A percentile compares a stretch with the other conserved stretches of the same genome.
Conservation (phyloP, 2,797 vertebrate genomes). For the Pipistrellus kuhlii region DNA sequence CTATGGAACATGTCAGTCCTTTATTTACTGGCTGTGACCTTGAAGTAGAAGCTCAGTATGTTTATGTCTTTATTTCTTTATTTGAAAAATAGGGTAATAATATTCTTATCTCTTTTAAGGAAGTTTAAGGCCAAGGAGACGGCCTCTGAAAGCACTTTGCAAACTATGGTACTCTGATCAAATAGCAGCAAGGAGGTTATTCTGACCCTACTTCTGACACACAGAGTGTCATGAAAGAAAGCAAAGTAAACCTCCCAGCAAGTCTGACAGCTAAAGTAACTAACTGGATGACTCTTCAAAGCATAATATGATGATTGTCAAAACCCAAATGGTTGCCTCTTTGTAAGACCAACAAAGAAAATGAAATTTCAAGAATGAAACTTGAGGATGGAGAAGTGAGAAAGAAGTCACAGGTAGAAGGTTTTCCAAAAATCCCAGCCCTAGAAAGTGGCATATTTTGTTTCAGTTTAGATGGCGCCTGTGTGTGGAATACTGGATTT, state of each 20-base stretch:
- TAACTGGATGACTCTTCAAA: neutral
- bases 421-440: neutral
- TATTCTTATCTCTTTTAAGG: neutral
- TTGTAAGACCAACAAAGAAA: neutral
- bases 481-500: neutral
- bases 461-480: neutral
- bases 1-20: neutral
- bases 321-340: neutral
- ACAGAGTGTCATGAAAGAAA: neutral
- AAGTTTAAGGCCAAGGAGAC: neutral
- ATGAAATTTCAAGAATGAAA: neutral
- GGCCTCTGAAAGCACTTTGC: neutral
- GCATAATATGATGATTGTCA: neutral
- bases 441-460: neutral
- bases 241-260: neutral
- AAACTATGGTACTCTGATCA: neutral
- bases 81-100: conserved; percentile 20
- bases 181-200: conserved; percentile 14
- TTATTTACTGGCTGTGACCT: neutral
- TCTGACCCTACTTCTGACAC: conserved; percentile 28
- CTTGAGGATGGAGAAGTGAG: neutral
- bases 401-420: conserved; percentile 1
- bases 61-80: conserved; percentile 22
- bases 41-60: neutral
- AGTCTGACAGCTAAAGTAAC: neutral